Base-by-base conservation (phyloP, 2,888 invertebrate species). In the Ophion ventricosus region DNA sequence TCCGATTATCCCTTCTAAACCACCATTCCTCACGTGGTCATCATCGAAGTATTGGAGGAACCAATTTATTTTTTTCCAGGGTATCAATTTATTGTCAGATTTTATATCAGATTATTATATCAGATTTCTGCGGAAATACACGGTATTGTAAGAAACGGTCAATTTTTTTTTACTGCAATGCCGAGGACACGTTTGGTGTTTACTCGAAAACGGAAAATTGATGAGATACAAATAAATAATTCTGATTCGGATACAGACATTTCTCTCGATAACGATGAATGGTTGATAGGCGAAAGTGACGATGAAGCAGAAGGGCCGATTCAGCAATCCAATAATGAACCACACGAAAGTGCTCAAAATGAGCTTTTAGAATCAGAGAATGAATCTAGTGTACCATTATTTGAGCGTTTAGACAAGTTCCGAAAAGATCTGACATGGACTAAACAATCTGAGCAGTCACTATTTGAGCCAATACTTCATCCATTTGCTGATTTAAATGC, bases 381-480 rank as follows among this genome's bases (percentile, higher is more conserved):
- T 67, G 69, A 67, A 67, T 61, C 61, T 61, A 67, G 43, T 67
- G 20, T 67, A 10, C 69, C 73, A 73, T 23, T 73, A 73, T 40
- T 25, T 7, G 23, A 67, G n/a, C 69, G 43, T 25, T 67, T 67
- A 54, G 54, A 40, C 54, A 67, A 54, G 69, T 67, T 67, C 43
- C 43, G 69, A 29, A 67, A 67, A 67, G 69, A 67, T 67, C 69
- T 67, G 54, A 67, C 69, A 35, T 67, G 43, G 54, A 67, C 43
- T 61, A 61, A 26, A 67, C 14, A 23, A 23, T 67, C 67, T 8
- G 73, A 57, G 26, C 17, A 57, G 26, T 73, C 59, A 73, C 73
- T n/a, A 73, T 73, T 73, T 73, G 54, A 73, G 40, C 73, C 56
- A 73, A 73, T 73, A 73, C 17, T 73, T 56, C 73, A 73, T 73